Base-by-base conservation (phyloP, 1,140 invertebrate genomes). In the Ephestia elutella region DNA sequence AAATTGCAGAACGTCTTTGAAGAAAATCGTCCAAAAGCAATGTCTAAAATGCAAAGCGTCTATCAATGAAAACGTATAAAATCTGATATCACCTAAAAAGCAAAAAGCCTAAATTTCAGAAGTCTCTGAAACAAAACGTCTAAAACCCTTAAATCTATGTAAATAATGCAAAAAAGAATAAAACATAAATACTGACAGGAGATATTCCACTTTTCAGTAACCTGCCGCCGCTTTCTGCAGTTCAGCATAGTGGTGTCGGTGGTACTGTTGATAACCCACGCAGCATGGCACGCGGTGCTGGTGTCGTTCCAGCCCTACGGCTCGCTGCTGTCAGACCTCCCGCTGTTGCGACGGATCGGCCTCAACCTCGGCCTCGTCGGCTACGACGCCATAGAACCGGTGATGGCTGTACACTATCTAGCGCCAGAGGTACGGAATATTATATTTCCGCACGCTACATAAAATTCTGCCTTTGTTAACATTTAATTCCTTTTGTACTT, bases 361-460 rank as follows among this genome's bases (percentile, higher is more conserved):
- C 70, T 78, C 64, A 88, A 88, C 44, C 71, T 88, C 10, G 85
- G 86, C 0, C 69, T 88, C 0, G 86, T 88, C 7, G 75, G 78
- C 0, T 88, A 81, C 32, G 51, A 57, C 7, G 65, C 61, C 0
- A 84, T 86, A 66, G 77, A 85, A 17, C 75, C 87, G 1, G 77
- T 91, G 58, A 91, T 93, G 77, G 89, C 93, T 2, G 82, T 94
- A 17, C 91, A 91, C 63, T 92, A 91, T 89, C 70, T 94, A 4
- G 78, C 89, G 11, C 93, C 94, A 13, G 94, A 95, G 82, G 89
- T 94, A 35, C 71, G 91, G 48, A 28, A 28, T n/a, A n/a, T n/a
- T 25, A 3, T 25, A 25, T 25, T 3, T 25, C 2, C n/a, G n/a
- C n/a, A n/a, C n/a, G n/a, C n/a, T n/a, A 25, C 21, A 25, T 25